Evolutionary conservation across 2,797 vertebrate species (phyloP).

Genomic region (Enteromius unitaeniatus): DNA sequence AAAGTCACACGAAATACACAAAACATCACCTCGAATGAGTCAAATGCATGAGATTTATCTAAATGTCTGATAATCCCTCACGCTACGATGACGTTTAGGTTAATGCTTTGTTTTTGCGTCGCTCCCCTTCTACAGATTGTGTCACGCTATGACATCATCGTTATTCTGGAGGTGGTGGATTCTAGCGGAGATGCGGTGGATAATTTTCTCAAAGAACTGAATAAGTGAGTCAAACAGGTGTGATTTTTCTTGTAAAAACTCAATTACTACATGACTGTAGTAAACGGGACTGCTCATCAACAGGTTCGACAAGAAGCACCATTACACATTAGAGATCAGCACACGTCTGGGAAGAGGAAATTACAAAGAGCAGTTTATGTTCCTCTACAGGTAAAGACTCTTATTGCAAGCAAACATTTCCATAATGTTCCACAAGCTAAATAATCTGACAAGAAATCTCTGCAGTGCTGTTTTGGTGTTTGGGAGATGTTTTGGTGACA

Average conservation of each 20-base stretch:
- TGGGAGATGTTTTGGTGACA: too few relatives aligned
- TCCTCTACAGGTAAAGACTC: slow-evolving; percentile 77
- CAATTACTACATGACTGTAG: neutral
- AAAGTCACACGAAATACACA: neutral
- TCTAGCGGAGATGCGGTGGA: slow-evolving; percentile 63
- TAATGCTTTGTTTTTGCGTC: neutral
- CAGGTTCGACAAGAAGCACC: slow-evolving; percentile 62
- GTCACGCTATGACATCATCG: slow-evolving; percentile 79
- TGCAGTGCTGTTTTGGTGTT: too few relatives aligned
- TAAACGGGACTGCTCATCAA: neutral
- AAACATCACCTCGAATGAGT: neutral
- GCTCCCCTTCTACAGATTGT: slow-evolving; percentile 69
- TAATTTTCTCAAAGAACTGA: slow-evolving; percentile 72
- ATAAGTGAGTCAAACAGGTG: slow-evolving; percentile 67
- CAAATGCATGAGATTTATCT: too few relatives aligned
- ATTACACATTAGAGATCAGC: slow-evolving; percentile 75
- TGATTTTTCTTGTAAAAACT: neutral
- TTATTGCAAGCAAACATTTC: neutral
- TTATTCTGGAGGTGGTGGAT: slow-evolving; percentile 83
- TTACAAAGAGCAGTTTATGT: slow-evolving; percentile 85
- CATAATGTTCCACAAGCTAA: too few relatives aligned
- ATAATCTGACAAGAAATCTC: too few relatives aligned
- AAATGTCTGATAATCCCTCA: neutral
- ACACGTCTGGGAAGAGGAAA: slow-evolving; percentile 69
- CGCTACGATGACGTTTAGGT: neutral